These are phyloP conservation scores for Scomber scombrus DNA, from an alignment of 2,113 vertebrate species.

Conservation along the genomic window DNA sequence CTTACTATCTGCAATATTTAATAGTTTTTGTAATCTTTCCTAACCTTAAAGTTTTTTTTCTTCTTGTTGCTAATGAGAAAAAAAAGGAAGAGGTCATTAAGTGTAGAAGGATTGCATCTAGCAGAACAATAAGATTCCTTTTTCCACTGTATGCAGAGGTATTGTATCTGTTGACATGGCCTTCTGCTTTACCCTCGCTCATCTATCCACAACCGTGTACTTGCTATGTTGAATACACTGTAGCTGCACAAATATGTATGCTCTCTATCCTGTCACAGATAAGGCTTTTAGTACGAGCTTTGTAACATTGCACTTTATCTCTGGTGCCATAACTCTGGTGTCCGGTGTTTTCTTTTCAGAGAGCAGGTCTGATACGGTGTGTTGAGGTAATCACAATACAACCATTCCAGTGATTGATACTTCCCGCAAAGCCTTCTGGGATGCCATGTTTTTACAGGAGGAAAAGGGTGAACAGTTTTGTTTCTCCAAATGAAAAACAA, in stretches of 20 bases:
- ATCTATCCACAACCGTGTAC: slow-evolving; percentile 42
- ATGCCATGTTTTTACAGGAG: slow-evolving; percentile 80
- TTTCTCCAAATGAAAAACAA: slow-evolving; percentile 81
- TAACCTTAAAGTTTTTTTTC: background rate
- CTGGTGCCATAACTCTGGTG: slow-evolving; percentile 53
- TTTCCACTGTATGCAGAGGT: slow-evolving; percentile 39
- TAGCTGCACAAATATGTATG: slow-evolving; percentile 43
- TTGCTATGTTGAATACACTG: slow-evolving; percentile 34
- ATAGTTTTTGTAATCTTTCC: slow-evolving; percentile 22
- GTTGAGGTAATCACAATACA: slow-evolving; percentile 72
- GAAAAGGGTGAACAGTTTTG: slow-evolving; percentile 77
- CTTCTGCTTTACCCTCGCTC: slow-evolving; percentile 54
- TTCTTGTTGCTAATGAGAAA: slow-evolving; percentile 14
- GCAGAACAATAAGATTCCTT: slow-evolving; percentile 31
- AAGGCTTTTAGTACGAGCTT: slow-evolving; percentile 49
- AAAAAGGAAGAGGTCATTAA: slow-evolving; percentile 31
- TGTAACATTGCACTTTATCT: slow-evolving; percentile 50
- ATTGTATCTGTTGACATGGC: slow-evolving; percentile 55
- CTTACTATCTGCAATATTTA: slow-evolving; percentile 9
- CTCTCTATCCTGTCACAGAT: slow-evolving; percentile 58
- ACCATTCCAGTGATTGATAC: slow-evolving; percentile 77
- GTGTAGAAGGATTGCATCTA: slow-evolving; percentile 15
- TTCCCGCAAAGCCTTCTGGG: slow-evolving; percentile 76
- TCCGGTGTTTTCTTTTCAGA: slow-evolving; percentile 69
- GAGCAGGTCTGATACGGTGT: slow-evolving; percentile 55